Evolutionary conservation across 2,888 invertebrate genomes (phyloP).

Genomic region (Ectobius pallidus): DNA sequence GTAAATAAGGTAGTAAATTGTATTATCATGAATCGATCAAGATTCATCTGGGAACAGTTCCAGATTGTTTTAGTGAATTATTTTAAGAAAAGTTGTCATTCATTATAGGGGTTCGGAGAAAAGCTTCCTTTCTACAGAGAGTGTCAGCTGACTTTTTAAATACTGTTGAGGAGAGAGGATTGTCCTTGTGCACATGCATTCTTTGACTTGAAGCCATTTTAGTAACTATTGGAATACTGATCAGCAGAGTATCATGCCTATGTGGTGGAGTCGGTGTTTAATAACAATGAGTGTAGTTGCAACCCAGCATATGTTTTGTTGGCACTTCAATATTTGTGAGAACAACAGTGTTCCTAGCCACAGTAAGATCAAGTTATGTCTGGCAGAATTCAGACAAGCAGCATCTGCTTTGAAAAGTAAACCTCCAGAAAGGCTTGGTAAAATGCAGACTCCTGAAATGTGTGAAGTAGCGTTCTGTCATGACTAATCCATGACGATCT

Average conservation of each 20-base stretch:
- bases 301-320: not conserved
- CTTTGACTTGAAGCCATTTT: not conserved
- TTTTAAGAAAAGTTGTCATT: no score
- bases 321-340: not conserved
- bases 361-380: not conserved
- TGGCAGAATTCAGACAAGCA: not conserved
- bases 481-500: not conserved
- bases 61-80: no score
- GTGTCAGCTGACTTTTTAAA: no score
- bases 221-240: not conserved
- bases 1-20: no score
- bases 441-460: not conserved
- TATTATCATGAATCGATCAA: no score
- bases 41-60: no score
- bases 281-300: not conserved
- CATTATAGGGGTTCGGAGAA: no score
- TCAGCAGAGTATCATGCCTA: not conserved
- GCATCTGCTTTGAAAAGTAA: not conserved
- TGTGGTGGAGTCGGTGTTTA: not conserved
- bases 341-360: not conserved
- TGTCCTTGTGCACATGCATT: not conserved
- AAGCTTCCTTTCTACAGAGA: no score
- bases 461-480: not conserved
- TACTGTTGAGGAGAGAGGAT: not conserved
- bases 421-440: not conserved